Percentiles rank a stretch among this genome's conserved stretches.
Evolutionary conservation across 2,797 vertebrate species (phyloP).

Genomic region (Acomys russatus): DNA sequence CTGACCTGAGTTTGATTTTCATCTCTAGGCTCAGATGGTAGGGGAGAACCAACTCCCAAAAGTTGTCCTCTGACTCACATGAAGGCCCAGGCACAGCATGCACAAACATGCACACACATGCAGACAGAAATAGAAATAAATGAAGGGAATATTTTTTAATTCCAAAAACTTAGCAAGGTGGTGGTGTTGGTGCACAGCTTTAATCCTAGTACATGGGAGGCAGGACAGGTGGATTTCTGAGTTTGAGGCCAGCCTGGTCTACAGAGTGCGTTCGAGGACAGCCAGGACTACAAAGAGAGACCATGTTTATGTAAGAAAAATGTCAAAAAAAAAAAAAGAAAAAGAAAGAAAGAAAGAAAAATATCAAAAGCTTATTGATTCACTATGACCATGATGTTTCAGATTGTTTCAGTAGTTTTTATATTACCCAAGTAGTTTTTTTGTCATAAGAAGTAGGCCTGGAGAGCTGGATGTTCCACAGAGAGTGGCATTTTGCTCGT

Average conservation of each 20-base stretch:
- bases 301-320: not conserved
- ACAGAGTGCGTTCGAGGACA: not conserved
- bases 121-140: not conserved
- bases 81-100: not conserved
- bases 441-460: constrained; percentile 4
- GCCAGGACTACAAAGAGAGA: not conserved
- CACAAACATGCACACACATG: not conserved
- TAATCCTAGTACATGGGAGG: not conserved
- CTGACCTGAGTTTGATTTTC: not conserved
- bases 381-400: not conserved
- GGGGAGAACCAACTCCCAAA: not conserved
- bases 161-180: not conserved
- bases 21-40: not conserved
- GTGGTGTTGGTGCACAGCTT: not conserved
- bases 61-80: not conserved
- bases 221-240: not conserved
- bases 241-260: not conserved
- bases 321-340: not conserved
- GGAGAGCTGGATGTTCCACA: constrained; percentile 15
- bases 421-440: not conserved
- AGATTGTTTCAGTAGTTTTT: constrained; percentile 21
- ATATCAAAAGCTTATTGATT: not conserved
- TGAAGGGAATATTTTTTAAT: not conserved
- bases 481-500: constrained; percentile 23
- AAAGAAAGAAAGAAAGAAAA: not conserved